Base-by-base conservation (phyloP, 2,113 vertebrate genomes). In the Chlorodrepanis virens region DNA sequence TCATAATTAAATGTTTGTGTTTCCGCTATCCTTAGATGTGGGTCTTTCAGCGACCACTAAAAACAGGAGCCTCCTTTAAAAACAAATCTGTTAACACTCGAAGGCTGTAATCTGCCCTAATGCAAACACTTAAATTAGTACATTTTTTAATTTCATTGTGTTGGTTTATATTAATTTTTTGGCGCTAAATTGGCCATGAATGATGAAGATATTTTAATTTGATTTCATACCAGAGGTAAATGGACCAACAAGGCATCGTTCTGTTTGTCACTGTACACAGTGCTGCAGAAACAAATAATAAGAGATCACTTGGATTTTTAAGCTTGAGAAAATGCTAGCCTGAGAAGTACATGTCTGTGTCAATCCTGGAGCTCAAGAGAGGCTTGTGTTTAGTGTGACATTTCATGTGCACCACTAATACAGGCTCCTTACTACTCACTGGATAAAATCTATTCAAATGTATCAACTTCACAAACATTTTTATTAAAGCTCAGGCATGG, bases 401-500 rank as follows among this genome's bases (percentile, higher is more conserved):
- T 93, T 89, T 94, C 78, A 77, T 74, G 71, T 22, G 68, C 29
- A 59, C 12, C 39, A 31, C 47, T 70, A 70, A 83, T 15, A 27
- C 12, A 64, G 12, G 18, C 29, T 69, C 29, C 54, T 74, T 80
- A 80, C 50, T 54, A 83, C n/a, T 88, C 54, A 44, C 37, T 49
- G 82, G 69, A 59, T 75, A 94, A 92, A 90, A 95, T 88, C 54
- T 78, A 67, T 94, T 95, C 71, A 88, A 93, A 96, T 1, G 1
- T n/a, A 93, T 86, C 83, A 78, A 71, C 56, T 86, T 91, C 56
- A 64, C 9, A 2, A 74, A 67, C 33, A 25, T 87, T 96, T 95
- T 94, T 78, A 83, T 81, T 95, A 92, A 90, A 96, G 31, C 60
- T 83, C 49, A 95, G 39, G 33, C 52, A 80, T 68, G 76, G 72